These are phyloP conservation scores for Nannoperca obscura DNA, from an alignment of 2,797 vertebrate genomes.

Conservation along the genomic window DNA sequence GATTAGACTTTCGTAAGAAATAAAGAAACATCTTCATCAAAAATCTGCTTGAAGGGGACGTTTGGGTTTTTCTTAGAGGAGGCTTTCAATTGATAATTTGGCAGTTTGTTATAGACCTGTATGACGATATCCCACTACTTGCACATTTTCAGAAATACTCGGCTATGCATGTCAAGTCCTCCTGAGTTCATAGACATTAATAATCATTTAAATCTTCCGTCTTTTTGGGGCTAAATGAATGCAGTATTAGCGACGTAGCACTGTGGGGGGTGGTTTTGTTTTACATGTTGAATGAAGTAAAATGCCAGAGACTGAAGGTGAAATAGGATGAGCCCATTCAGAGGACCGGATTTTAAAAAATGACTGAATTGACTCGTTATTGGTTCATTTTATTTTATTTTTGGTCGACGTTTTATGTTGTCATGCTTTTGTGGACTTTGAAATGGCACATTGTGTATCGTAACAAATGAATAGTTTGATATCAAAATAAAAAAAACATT, in stretches of 20 bases:
- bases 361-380: constrained; percentile 14
- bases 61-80: neutral
- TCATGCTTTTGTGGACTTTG: constrained; percentile 31
- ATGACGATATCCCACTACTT: constrained; percentile 19
- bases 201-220: constrained; percentile 32
- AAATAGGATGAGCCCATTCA: constrained; percentile 27
- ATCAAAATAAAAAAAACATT: constrained; percentile 17
- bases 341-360: constrained; percentile 29
- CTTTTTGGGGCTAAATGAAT: constrained; percentile 32
- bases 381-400: constrained; percentile 9
- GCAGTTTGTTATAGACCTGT: constrained; percentile 41
- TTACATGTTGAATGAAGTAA: constrained; percentile 17
- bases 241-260: constrained; percentile 43
- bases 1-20: constrained; percentile 27
- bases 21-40: neutral
- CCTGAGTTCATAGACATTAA: constrained; percentile 25
- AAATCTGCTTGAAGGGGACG: neutral
- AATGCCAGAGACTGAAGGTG: constrained; percentile 16
- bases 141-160: constrained; percentile 38
- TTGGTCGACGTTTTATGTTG: constrained; percentile 30
- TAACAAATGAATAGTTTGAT: constrained; percentile 38
- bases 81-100: constrained; percentile 27
- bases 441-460: constrained; percentile 45
- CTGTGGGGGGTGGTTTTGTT: constrained; percentile 34
- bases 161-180: constrained; percentile 47